A percentile compares a stretch with the other conserved stretches of the same genome.
These are phyloP conservation scores for Tridacna gigas DNA, from an alignment of 2,888 invertebrate species.

Conservation along the genomic window DNA sequence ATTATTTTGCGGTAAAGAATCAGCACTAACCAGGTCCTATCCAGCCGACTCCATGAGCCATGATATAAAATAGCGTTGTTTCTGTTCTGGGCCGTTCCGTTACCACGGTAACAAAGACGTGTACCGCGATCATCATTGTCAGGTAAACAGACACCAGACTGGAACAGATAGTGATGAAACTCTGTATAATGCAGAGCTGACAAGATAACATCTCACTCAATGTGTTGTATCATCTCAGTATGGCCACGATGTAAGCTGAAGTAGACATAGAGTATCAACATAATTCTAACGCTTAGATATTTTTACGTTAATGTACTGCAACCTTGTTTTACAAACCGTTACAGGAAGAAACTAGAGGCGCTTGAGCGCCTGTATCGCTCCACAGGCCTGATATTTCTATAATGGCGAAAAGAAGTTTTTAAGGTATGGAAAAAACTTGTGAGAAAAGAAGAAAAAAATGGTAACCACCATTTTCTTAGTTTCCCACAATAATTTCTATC, in stretches of 20 bases:
- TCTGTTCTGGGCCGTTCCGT: not conserved
- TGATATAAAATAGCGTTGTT: not conserved
- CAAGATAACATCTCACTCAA: not conserved
- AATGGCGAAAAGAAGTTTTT: too few species aligned
- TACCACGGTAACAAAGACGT: constrained; percentile 43
- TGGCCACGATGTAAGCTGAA: not conserved
- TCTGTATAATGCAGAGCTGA: constrained; percentile 47
- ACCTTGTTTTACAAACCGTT: too few species aligned
- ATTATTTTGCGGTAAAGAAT: not conserved
- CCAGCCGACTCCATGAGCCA: constrained; percentile 31
- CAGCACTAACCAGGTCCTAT: constrained; percentile 29
- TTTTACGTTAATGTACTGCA: too few species aligned
- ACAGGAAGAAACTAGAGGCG: too few species aligned
- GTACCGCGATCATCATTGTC: constrained; percentile 57
- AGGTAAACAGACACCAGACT: constrained; percentile 60
- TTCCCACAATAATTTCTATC: too few species aligned
- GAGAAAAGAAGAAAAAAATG: too few species aligned
- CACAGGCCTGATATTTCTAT: too few species aligned
- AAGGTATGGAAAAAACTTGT: too few species aligned
- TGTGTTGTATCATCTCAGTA: not conserved
- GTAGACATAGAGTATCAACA: too few species aligned
- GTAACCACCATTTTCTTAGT: too few species aligned
- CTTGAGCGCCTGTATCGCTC: too few species aligned
- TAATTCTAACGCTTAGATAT: too few species aligned
- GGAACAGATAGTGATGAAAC: constrained; percentile 59